Evolutionary conservation across 1,140 invertebrate species (phyloP).

Genomic region (Tigriopus japonicus): DNA sequence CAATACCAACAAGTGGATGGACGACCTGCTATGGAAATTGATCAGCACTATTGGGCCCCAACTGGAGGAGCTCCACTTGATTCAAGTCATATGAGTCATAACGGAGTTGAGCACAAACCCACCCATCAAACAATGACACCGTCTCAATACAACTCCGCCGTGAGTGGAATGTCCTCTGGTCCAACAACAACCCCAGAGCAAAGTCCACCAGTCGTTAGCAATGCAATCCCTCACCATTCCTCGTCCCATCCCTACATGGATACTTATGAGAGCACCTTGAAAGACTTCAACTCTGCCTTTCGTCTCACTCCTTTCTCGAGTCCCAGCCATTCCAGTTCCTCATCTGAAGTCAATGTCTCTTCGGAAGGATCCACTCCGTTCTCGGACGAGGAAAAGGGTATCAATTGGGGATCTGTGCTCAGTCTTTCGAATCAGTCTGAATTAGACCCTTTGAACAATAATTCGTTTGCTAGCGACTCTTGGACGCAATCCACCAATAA

Average conservation of each 20-base stretch:
- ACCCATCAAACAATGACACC: constrained; percentile 10
- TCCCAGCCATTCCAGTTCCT: constrained; percentile 14
- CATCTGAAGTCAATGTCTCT: not conserved
- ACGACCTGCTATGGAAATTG: constrained; percentile 12
- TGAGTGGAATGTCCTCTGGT: too few relatives aligned
- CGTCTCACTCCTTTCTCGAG: constrained; percentile 14
- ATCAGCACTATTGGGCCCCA: constrained; percentile 14
- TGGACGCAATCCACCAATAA: constrained; percentile 25
- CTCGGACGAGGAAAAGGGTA: constrained; percentile 48
- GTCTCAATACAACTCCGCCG: not conserved
- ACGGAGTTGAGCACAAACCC: constrained; percentile 17
- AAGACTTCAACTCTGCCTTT: constrained; percentile 18
- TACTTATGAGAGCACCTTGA: not conserved
- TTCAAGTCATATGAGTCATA: constrained; percentile 17
- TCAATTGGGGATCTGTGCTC: constrained; percentile 76
- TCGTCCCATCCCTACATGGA: too few relatives aligned
- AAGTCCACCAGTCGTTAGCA: too few relatives aligned
- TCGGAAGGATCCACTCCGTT: constrained; percentile 28
- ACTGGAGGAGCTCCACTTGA: constrained; percentile 19
- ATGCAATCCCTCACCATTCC: too few relatives aligned
- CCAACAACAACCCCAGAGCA: too few relatives aligned
- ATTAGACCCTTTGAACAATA: constrained; percentile 54
- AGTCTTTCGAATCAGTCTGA: constrained; percentile 63
- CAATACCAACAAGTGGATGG: constrained; percentile 14
- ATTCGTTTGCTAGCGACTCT: constrained; percentile 30